phyloP scores from a whole-genome alignment of 2,797 vertebrate genomes.

The Hylomyscus alleni region DNA sequence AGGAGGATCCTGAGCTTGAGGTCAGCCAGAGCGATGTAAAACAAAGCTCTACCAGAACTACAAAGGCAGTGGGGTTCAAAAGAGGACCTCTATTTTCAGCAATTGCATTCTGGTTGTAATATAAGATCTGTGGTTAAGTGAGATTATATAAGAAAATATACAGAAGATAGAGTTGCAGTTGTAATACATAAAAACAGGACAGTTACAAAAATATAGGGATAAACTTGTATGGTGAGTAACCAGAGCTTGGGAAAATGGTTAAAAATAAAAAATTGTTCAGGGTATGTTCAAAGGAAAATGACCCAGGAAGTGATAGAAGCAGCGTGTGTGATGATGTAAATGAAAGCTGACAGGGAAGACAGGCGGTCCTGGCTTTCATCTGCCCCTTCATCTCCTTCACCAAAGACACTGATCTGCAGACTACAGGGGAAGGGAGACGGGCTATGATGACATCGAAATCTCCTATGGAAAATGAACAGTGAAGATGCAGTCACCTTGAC shows the following conservation, averaged over 20 bases:
- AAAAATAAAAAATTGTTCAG: conserved; percentile 69
- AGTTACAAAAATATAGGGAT: conserved; percentile 66
- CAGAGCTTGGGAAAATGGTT: conserved; percentile 57
- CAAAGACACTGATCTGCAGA: conserved; percentile 55
- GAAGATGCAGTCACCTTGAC: conserved; percentile 22
- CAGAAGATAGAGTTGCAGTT: background rate
- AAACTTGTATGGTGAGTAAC: conserved; percentile 57
- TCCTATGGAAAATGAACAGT: background rate
- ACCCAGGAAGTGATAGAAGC: conserved; percentile 62
- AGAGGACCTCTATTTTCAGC: conserved; percentile 27
- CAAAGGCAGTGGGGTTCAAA: conserved; percentile 29
- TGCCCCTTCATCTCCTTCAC: conserved; percentile 72
- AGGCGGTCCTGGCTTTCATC: conserved; percentile 59
- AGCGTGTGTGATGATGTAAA: conserved; percentile 54
- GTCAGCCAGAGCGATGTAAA: background rate
- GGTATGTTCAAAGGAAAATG: conserved; percentile 72
- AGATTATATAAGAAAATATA: conserved; percentile 59
- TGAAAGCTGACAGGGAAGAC: conserved; percentile 69
- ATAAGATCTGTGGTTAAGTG: conserved; percentile 26
- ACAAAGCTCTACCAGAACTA: background rate
- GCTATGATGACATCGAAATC: conserved; percentile 41
- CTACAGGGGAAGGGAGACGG: conserved; percentile 18
- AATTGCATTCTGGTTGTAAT: background rate
- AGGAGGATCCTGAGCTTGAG: background rate
- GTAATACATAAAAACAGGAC: conserved; percentile 64